phyloP scores from a whole-genome alignment of 2,888 invertebrate species.

The Cataglyphis albicans region DNA sequence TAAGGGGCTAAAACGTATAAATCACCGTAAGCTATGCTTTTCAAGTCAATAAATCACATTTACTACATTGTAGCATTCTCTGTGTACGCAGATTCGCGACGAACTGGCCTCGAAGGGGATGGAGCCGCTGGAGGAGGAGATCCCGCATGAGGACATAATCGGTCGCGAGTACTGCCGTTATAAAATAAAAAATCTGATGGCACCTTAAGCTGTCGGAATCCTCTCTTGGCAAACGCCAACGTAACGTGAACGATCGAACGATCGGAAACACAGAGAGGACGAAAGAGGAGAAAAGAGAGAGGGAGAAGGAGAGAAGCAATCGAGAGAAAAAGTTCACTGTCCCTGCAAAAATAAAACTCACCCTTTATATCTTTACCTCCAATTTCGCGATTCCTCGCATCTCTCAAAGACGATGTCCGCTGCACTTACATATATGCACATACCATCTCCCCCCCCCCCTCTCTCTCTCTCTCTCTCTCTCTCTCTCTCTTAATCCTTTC shows the following conservation, averaged over 20 bases:
- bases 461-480: not conserved
- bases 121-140: slow-evolving; percentile 88
- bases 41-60: slow-evolving; percentile 44
- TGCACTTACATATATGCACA: slow-evolving; percentile 9
- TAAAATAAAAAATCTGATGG: slow-evolving; percentile 78
- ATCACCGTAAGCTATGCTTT: slow-evolving; percentile 34
- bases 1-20: slow-evolving; percentile 31
- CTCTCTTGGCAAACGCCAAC: not conserved
- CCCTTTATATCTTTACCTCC: slow-evolving; percentile 20
- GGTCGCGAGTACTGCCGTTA: slow-evolving; percentile 88
- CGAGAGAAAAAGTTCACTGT: slow-evolving; percentile 52
- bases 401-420: not conserved
- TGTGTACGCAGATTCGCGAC: slow-evolving; percentile 87
- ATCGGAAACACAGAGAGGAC: slow-evolving; percentile 28
- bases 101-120: slow-evolving; percentile 87
- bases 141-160: slow-evolving; percentile 88
- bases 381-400: slow-evolving; percentile 41
- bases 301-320: slow-evolving; percentile 4
- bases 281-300: not conserved
- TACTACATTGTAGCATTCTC: slow-evolving; percentile 23
- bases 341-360: slow-evolving; percentile 38
- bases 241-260: slow-evolving; percentile 11
- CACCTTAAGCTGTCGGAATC: slow-evolving; percentile 60
- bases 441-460: not conserved
- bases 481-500: slow-evolving; percentile 15